Conservation (phyloP, 1,140 invertebrate genomes). For the Ephestia elutella region DNA sequence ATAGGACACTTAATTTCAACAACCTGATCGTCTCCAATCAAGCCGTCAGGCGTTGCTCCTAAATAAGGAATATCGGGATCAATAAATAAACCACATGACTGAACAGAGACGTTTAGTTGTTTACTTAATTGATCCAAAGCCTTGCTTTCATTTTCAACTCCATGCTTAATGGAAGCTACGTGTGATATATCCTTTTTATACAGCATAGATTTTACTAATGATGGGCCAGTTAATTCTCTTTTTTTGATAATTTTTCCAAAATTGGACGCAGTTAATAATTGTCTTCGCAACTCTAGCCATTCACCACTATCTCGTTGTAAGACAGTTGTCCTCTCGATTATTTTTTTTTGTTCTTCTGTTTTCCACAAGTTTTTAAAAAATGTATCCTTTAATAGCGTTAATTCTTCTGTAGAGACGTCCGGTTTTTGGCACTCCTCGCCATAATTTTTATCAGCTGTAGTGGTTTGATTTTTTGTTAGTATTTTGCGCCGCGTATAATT, state of each 20-base stretch:
- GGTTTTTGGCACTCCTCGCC: conserved; percentile 13
- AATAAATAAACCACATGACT: conserved; percentile 48
- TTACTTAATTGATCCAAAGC: conserved; percentile 30
- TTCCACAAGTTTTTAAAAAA: conserved; percentile 21
- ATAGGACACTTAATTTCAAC: conserved; percentile 16
- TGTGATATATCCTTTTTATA: conserved; percentile 23
- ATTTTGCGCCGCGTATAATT: conserved; percentile 7
- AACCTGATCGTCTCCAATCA: background rate
- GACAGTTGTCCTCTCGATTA: conserved; percentile 32
- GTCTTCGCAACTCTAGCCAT: conserved; percentile 34
- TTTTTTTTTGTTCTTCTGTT: conserved; percentile 14
- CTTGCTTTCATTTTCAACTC: conserved; percentile 31
- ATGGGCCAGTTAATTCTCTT: conserved; percentile 19
- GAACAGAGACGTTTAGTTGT: conserved; percentile 21
- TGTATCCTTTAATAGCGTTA: conserved; percentile 14
- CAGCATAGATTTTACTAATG: conserved; percentile 27
- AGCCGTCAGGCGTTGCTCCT: conserved; percentile 3
- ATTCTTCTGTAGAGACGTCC: conserved; percentile 12
- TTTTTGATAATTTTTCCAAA: conserved; percentile 45
- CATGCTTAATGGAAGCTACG: conserved; percentile 26
- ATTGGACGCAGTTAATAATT: conserved; percentile 49
- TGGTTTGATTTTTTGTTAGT: conserved; percentile 7
- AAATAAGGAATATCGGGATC: background rate
- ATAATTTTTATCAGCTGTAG: conserved; percentile 11
- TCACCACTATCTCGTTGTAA: conserved; percentile 30